Conservation (phyloP, 37 sponge, comb jelly and placozoan genomes). For the Dysidea cf. avara region DNA sequence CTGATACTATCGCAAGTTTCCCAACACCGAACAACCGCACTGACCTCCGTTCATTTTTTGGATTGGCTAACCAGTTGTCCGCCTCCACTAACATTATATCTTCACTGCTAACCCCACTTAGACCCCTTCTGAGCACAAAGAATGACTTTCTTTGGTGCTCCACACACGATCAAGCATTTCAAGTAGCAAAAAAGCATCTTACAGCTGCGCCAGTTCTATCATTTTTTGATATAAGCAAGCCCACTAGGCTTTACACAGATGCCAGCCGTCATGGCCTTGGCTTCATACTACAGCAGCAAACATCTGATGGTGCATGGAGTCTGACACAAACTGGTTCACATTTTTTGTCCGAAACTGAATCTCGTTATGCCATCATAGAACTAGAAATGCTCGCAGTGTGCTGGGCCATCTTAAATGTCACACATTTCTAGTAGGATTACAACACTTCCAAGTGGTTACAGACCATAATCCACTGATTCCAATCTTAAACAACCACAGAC, state of each 20-base stretch:
- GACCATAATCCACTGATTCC: constrained; percentile 39
- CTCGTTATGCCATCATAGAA: constrained; percentile 40
- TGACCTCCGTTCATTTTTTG: too few relatives aligned
- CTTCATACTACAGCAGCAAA: constrained; percentile 23
- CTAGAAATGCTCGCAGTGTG: constrained; percentile 37
- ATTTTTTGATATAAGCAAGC: constrained; percentile 28
- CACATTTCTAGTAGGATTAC: constrained; percentile 19
- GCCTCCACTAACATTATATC: too few relatives aligned
- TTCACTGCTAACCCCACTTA: too few relatives aligned
- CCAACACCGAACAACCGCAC: too few relatives aligned
- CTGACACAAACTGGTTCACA: constrained; percentile 23
- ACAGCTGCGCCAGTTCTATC: constrained; percentile 20
- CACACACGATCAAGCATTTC: constrained; percentile 22
- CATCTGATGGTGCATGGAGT: constrained; percentile 9
- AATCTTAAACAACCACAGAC: too few relatives aligned
- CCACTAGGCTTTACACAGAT: too few relatives aligned
- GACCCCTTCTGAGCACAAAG: too few relatives aligned
- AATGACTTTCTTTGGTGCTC: constrained; percentile 8
- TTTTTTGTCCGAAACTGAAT: constrained; percentile 30
- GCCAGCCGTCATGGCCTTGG: too few relatives aligned
- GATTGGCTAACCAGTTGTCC: constrained; percentile 26
- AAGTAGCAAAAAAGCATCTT: too few relatives aligned
- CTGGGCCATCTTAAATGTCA: not conserved
- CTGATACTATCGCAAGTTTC: constrained; percentile 38
- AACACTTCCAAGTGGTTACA: not conserved